Evolutionary conservation across 1,140 invertebrate genomes (phyloP), one percentile per base, ranked within the genome.

Genomic region (Chelonus insularis): DNA sequence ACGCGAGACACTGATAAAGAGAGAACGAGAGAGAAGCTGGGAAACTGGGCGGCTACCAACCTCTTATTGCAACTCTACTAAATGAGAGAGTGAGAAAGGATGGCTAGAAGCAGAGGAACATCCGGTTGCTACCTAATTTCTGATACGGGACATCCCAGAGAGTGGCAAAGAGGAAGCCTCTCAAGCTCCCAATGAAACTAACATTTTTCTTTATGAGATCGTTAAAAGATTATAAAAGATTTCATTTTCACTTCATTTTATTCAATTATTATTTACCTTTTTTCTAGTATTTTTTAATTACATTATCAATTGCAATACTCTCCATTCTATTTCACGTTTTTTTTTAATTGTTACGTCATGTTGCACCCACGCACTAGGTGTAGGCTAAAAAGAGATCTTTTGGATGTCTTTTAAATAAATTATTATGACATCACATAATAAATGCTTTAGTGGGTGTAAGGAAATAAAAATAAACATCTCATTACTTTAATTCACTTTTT

Each of bases 21-120:
- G 57, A 36, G 25, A 57, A 59, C 51, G 57, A 37, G 56, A 47
- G 57, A 62, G 45, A 43, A 39, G 59, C 60, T 58, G 45, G 63
- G 60, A 63, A 70, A 72, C 64, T 60, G 68, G 63, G 63, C 64
- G 63, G 55, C 60, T 62, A 56, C 63, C 65, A 61, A 39, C 58
- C 66, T 65, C 69, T 76, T 74, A 74, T 74, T 76, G 68, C 69
- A 63, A 71, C 62, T 71, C 65, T 41, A 47, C 48, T 67, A 69
- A 73, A 69, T 71, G 65, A 69, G 63, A 66, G 63, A 25, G 62
- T 61, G 63, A 5, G 12, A 23, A 54, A 52, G 29, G 20, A 12
- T 2, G 64, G 47, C 51, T 48, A 14, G 23, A 25, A 60, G 61
- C n/a, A 32, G 21, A 66, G 37, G 54, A 57, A 61, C 52, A 64